Percentiles rank a stretch among this genome's conserved stretches.
Evolutionary conservation across 30 jellyfish, hydroid and myxozoan genomes (phyloP).

Genomic region (Aurelia sp.): DNA sequence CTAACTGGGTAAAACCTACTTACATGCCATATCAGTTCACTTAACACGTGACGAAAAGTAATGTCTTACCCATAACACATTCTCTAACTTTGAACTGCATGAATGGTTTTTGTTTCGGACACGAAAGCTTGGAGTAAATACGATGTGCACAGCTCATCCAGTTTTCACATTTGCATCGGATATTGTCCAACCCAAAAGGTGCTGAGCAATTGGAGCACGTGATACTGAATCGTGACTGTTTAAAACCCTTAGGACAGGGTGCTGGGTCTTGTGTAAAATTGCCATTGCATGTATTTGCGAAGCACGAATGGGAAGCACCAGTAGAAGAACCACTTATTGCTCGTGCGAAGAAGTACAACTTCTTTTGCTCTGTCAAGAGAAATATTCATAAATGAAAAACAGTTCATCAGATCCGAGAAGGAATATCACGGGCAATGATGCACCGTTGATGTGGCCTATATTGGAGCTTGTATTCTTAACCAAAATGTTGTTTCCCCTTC

Average conservation of each 20-base stretch:
- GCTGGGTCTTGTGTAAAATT: conserved; percentile 56
- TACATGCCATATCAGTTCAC: no score
- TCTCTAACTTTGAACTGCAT: conserved; percentile 85
- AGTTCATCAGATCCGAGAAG: no score
- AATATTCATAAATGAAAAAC: no score
- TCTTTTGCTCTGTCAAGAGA: conserved; percentile 26
- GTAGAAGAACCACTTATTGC: conserved; percentile 16
- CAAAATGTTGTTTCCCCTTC: no score
- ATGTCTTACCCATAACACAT: conserved; percentile 76
- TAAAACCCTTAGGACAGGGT: conserved; percentile 82
- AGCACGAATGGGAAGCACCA: conserved; percentile 26
- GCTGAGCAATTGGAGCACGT: conserved; percentile 77
- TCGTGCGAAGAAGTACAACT: conserved; percentile 45
- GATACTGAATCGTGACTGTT: conserved; percentile 46
- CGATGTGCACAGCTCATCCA: conserved; percentile 97
- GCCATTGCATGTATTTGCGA: conserved; percentile 27
- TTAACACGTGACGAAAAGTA: neutral
- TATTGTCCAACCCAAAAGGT: conserved; percentile 59
- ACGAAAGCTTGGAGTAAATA: conserved; percentile 52
- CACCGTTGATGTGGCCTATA: no score
- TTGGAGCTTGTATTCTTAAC: no score
- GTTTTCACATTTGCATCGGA: conserved; percentile 69
- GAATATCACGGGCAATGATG: no score
- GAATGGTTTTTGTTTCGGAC: conserved; percentile 49
- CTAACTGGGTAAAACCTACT: no score